Evolutionary conservation across 2,888 invertebrate species (phyloP).

Genomic region (Colostygia pectinataria): DNA sequence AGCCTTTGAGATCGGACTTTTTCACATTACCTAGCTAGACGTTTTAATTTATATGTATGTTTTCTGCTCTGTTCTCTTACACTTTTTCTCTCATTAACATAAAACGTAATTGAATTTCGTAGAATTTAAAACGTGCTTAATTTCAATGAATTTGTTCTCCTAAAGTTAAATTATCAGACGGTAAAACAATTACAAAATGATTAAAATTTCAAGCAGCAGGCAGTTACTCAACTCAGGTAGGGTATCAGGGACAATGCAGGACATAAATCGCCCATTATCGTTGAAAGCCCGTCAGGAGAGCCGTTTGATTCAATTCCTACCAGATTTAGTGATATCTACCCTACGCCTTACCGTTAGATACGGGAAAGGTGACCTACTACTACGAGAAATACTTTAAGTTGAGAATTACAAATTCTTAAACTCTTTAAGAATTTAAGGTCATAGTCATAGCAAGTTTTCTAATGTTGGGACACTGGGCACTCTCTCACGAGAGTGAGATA

Average conservation of each 20-base stretch:
- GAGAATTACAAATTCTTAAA: too few species aligned
- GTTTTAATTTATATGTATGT: background rate
- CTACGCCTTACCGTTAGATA: slow-evolving; percentile 22
- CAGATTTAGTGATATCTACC: slow-evolving; percentile 37
- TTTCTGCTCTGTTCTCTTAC: background rate
- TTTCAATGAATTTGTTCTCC: background rate
- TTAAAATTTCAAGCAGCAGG: slow-evolving; percentile 15
- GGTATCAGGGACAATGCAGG: slow-evolving; percentile 53
- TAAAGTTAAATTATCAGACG: background rate
- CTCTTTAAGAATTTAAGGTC: too few species aligned
- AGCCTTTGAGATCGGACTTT: background rate
- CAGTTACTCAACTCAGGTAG: slow-evolving; percentile 28
- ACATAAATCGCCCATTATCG: slow-evolving; percentile 73
- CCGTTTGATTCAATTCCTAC: slow-evolving; percentile 74
- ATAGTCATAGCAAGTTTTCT: too few species aligned
- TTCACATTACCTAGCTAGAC: background rate
- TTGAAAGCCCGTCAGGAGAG: slow-evolving; percentile 55
- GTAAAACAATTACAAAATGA: slow-evolving; percentile 17
- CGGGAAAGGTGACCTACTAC: slow-evolving; percentile 4
- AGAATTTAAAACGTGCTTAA: background rate
- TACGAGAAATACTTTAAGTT: background rate
- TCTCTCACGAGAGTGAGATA: too few species aligned
- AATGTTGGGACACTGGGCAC: too few species aligned
- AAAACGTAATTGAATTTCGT: background rate
- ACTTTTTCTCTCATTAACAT: background rate